Evolutionary conservation across 2,797 vertebrate species (phyloP).

Genomic region (Chaenodraco wilsoni): DNA sequence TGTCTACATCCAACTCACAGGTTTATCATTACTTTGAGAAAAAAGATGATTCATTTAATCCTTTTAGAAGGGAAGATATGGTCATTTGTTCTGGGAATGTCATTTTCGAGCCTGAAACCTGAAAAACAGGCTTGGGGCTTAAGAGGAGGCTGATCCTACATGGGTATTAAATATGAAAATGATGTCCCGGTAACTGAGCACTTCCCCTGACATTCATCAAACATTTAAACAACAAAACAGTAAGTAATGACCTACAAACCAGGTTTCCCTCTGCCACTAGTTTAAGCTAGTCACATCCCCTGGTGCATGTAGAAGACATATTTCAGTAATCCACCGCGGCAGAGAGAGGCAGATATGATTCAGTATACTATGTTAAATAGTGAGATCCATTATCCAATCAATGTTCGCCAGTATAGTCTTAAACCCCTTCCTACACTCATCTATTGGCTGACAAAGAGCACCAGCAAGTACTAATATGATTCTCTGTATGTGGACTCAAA

Average conservation of each 20-base stretch:
- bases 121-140: no score
- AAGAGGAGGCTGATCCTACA: background rate
- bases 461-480: background rate
- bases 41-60: no score
- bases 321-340: conserved; percentile 22
- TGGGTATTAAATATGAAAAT: conserved; percentile 3
- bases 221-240: background rate
- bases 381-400: conserved; percentile 16
- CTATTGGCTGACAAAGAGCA: background rate
- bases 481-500: background rate
- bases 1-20: no score
- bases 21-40: no score
- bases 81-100: no score
- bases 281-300: background rate
- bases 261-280: background rate
- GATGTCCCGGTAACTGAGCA: background rate
- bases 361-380: conserved; percentile 6
- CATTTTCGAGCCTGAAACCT: no score
- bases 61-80: no score
- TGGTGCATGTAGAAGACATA: conserved; percentile 7
- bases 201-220: background rate
- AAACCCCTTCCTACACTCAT: background rate
- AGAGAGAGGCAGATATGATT: conserved; percentile 7
- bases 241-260: background rate
- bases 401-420: background rate